Base-by-base conservation (phyloP, 1,140 invertebrate genomes). In the Caenorhabditis latens region DNA sequence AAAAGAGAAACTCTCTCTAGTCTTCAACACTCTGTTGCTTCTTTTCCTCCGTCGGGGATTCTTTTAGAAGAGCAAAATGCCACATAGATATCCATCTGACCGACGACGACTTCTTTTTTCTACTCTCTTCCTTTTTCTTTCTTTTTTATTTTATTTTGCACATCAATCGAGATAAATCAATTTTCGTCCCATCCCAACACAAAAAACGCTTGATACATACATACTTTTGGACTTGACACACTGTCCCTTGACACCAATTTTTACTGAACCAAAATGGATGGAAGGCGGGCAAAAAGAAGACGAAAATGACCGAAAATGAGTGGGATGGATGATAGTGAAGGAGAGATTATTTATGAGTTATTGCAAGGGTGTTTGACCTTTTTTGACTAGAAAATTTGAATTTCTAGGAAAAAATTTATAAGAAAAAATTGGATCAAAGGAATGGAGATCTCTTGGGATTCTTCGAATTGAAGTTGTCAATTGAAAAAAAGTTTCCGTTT, bases 161-260 rank as follows among this genome's bases (percentile, higher is more conserved):
- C 71, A 79, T 79, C 43, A 79, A 79, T 79, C 46, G 71, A 79
- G 46, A 79, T 79, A 79, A 79, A 79, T 79, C 71, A 79, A 79
- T 79, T 79, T 50, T 79, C 7, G 24, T 67, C 40, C 32, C 24
- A 53, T 32, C 50, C 16, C 13, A 53, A 16, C 50, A 16, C 50
- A 53, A 50, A 50, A 46, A 71, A 50, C 21, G 53, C 71, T 79
- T 19, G 11, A 43, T 67, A 67, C 50, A 32, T 63, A 13, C 61
- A 11, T 14, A 24, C 16, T 24, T 79, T 50, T 79, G 24, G 61
- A 32, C 61, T 71, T 19, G 40, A 43, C 21, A 32, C 65, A 19
- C 1, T 13, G 40, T 79, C 71, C 46, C 71, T 79, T 79, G 71
- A 79, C 71, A 79, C 71, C 71, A 79, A 79, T 79, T 50, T 79